Conservation (phyloP, 2,797 vertebrate species). For the Syndactyla subalaris region DNA sequence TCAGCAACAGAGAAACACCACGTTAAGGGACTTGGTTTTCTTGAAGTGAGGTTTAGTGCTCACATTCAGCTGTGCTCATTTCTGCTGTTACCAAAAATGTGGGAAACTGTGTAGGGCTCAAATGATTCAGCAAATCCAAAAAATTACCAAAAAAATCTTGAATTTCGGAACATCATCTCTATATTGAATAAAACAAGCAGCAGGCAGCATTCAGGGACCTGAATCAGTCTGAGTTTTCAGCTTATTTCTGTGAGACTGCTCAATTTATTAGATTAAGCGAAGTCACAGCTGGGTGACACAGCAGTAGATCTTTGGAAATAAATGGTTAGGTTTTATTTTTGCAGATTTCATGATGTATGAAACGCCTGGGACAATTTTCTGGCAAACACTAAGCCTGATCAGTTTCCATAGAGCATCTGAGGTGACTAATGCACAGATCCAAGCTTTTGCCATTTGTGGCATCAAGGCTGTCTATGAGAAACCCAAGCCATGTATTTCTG, state of each 20-base stretch:
- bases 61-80: not conserved
- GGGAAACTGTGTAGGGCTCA: not conserved
- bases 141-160: not conserved
- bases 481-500: not conserved
- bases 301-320: not conserved
- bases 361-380: not conserved
- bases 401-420: not conserved
- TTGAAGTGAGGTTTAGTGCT: not conserved
- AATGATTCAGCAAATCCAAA: not conserved
- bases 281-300: not conserved
- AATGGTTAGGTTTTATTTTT: not conserved
- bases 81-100: not conserved
- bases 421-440: not conserved
- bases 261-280: not conserved
- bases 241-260: not conserved
- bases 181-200: accelerated
- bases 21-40: not conserved
- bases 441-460: not conserved
- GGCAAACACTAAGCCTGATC: not conserved
- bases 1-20: not conserved
- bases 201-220: not conserved
- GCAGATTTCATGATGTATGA: not conserved
- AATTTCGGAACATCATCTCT: not conserved
- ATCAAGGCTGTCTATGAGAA: not conserved
- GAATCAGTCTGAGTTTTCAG: not conserved